phyloP scores from a whole-genome alignment of 2,113 vertebrate species.

The Carassius auratus region DNA sequence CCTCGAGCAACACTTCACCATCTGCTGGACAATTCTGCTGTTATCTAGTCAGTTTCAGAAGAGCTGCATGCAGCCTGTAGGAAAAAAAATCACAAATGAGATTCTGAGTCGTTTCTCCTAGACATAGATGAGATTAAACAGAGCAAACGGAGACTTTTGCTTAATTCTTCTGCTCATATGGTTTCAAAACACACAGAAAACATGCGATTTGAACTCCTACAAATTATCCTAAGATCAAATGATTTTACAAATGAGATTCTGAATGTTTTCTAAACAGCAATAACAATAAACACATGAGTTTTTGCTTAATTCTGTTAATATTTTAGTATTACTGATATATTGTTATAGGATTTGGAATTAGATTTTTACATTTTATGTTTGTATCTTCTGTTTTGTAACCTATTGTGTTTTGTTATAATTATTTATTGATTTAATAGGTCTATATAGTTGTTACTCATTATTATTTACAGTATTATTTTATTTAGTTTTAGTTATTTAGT shows the following conservation, averaged over 20 bases:
- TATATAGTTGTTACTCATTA: no score
- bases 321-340: no score
- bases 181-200: background rate
- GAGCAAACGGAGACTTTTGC: background rate
- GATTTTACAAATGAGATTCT: background rate
- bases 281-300: no score
- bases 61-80: background rate
- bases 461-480: no score
- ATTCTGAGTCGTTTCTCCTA: background rate
- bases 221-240: background rate
- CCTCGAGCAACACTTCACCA: constrained; percentile 19
- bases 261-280: background rate
- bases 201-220: background rate
- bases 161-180: background rate
- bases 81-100: background rate
- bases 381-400: no score
- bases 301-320: no score
- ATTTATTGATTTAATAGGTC: background rate
- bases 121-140: background rate
- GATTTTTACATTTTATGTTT: no score
- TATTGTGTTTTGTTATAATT: no score
- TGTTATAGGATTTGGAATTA: no score
- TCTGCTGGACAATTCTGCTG: background rate
- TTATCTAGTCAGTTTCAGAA: background rate
- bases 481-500: no score